A percentile compares a stretch with the other conserved stretches of the same genome.
phyloP scores from a whole-genome alignment of 2,113 vertebrate genomes.

The Cololabis saira region DNA sequence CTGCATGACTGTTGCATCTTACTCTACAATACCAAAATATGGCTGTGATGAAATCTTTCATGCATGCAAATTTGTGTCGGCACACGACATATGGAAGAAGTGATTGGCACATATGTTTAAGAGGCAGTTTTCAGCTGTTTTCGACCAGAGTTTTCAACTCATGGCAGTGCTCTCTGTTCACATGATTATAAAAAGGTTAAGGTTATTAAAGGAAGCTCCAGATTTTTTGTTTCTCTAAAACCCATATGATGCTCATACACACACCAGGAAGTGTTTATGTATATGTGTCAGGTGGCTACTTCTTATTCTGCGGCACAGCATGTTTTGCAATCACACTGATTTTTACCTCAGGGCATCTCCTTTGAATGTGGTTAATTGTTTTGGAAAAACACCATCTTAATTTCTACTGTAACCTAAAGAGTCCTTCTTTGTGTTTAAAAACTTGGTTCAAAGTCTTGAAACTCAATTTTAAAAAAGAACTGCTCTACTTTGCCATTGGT shows the following conservation, averaged over 20 bases:
- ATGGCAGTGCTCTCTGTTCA: too few species aligned
- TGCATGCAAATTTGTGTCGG: neutral
- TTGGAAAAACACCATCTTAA: neutral
- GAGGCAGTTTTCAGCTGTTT: too few species aligned
- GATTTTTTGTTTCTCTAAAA: neutral
- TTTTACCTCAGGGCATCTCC: neutral
- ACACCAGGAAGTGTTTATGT: too few species aligned
- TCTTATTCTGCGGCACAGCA: too few species aligned
- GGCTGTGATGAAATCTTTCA: neutral
- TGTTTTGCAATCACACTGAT: neutral
- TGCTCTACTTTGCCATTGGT: too few species aligned
- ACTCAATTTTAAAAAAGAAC: too few species aligned
- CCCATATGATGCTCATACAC: neutral
- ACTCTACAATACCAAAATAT: neutral
- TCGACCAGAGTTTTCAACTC: too few species aligned
- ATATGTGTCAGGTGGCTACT: too few species aligned
- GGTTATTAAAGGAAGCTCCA: too few species aligned
- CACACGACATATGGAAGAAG: neutral
- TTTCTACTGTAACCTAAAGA: neutral
- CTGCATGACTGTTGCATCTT: neutral
- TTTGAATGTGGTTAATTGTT: neutral
- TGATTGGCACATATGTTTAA: neutral
- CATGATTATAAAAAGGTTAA: too few species aligned
- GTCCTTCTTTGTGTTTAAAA: neutral
- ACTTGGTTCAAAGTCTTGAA: too few species aligned